Evolutionary conservation across 2,113 vertebrate genomes (phyloP).

Genomic region (Zingel zingel): DNA sequence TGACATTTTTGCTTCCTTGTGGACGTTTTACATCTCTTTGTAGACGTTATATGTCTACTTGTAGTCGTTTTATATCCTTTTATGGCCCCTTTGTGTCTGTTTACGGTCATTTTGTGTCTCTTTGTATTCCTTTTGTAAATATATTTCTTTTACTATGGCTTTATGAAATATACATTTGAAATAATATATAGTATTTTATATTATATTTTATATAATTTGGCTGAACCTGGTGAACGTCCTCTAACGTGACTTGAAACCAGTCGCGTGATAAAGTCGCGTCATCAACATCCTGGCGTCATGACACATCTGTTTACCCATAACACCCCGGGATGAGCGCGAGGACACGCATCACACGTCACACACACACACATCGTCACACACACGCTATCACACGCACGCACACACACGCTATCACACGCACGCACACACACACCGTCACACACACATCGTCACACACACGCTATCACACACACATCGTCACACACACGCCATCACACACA

Average conservation of each 20-base stretch:
- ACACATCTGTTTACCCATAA: constrained; percentile 63
- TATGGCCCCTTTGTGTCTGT: accelerated
- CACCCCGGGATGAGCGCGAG: constrained; percentile 51
- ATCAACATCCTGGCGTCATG: constrained; percentile 6
- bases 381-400: background rate
- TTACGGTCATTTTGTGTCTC: background rate
- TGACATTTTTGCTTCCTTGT: no score
- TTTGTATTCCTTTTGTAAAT: background rate
- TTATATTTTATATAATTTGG: background rate
- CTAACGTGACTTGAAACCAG: background rate
- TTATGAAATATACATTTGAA: no score
- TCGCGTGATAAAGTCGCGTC: background rate
- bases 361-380: background rate
- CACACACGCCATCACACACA: no score
- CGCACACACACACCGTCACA: background rate
- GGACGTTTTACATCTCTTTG: no score
- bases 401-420: background rate
- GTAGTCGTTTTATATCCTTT: background rate
- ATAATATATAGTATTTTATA: background rate
- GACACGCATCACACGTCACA: constrained; percentile 20
- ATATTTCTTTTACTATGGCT: background rate
- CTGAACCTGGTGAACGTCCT: background rate
- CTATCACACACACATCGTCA: no score
- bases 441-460: no score
- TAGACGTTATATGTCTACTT: no score